These are phyloP conservation scores for Axea sp. DNA, from an alignment of 2,888 invertebrate genomes.

Conservation along the genomic window DNA sequence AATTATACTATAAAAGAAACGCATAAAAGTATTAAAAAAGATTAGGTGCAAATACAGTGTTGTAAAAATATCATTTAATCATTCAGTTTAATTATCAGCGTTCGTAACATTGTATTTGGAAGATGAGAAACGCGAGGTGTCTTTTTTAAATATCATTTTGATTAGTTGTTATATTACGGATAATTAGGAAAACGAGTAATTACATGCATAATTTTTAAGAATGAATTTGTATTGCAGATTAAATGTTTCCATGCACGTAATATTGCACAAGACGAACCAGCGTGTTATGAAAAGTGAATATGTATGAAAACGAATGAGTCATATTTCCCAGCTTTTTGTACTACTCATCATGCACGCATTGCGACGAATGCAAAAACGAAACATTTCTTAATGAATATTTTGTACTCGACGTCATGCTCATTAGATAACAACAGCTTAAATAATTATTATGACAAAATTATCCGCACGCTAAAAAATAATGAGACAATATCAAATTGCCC, in stretches of 20 bases:
- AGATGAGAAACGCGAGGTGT: too few species aligned
- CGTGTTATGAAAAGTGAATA: conserved; percentile 19
- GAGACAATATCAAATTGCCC: not conserved
- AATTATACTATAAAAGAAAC: too few species aligned
- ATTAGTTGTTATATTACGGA: too few species aligned
- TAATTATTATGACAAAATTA: not conserved
- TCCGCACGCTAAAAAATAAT: not conserved
- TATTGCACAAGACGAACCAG: conserved; percentile 7
- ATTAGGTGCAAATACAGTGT: too few species aligned
- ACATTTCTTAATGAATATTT: conserved; percentile 5
- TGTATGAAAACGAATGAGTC: conserved; percentile 36
- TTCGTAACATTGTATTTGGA: not conserved
- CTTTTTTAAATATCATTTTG: too few species aligned
- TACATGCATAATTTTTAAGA: conserved; percentile 5
- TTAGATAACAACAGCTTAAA: not conserved
- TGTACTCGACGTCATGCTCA: not conserved
- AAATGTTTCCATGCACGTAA: conserved; percentile 14
- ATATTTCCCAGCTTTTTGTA: conserved; percentile 11
- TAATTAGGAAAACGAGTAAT: conserved; percentile 16
- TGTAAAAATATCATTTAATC: too few species aligned
- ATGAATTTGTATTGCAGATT: conserved; percentile 6
- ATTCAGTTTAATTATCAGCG: too few species aligned
- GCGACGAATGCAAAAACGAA: conserved; percentile 6
- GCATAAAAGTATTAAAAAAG: too few species aligned
- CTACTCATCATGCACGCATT: conserved; percentile 32